Evolutionary conservation across 92 coral and sea anemone genomes (phyloP).

Genomic region (Umimayanthus kanabou): DNA sequence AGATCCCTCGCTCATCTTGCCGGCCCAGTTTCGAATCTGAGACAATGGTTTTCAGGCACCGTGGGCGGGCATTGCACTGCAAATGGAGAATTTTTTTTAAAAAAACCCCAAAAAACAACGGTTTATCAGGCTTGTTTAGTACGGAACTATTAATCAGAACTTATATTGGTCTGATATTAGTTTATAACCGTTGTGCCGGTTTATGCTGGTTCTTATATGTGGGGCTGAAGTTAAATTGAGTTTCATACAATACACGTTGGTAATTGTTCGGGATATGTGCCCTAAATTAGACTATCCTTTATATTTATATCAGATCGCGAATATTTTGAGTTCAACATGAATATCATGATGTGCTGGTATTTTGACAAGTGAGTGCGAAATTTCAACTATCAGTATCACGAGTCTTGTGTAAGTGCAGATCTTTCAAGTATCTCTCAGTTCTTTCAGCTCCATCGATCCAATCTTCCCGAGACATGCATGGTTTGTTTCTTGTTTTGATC

Average conservation of each 20-base stretch:
- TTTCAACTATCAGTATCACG: background rate
- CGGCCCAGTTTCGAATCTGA: background rate
- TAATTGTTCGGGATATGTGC: background rate
- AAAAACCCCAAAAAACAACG: background rate
- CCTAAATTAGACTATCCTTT: background rate
- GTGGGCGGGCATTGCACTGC: background rate
- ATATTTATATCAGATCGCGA: background rate
- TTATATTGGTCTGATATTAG: background rate
- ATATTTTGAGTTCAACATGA: background rate
- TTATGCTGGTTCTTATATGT: background rate
- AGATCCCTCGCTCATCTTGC: background rate
- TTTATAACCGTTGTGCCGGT: background rate
- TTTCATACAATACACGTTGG: background rate
- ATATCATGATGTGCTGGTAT: background rate
- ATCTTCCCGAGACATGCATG: background rate
- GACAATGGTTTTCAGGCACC: background rate
- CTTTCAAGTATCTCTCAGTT: background rate
- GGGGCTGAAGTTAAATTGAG: background rate
- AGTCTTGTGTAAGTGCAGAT: background rate
- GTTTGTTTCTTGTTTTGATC: conserved; percentile 7
- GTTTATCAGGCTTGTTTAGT: too few species aligned
- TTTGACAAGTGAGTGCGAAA: background rate
- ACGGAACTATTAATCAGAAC: too few species aligned
- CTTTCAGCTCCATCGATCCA: background rate
- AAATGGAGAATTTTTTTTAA: background rate